A percentile compares a stretch with the other conserved stretches of the same genome.
These are phyloP conservation scores for Syngnathus typhle DNA, from an alignment of 2,113 vertebrate species.

Conservation along the genomic window DNA sequence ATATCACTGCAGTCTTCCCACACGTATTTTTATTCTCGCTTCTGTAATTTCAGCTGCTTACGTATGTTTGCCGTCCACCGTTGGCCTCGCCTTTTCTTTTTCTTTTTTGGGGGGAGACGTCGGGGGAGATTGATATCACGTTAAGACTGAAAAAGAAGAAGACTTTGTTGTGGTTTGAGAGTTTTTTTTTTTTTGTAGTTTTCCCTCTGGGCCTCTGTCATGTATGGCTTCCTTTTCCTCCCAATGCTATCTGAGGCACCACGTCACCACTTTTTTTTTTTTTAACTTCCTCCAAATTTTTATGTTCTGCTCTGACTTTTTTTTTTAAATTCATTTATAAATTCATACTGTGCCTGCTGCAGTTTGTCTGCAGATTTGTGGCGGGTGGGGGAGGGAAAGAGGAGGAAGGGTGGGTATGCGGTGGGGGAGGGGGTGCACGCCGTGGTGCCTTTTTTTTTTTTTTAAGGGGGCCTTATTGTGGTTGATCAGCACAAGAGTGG, in stretches of 20 bases:
- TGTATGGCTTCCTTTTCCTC: neutral
- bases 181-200: neutral
- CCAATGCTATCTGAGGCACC: neutral
- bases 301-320: conserved; percentile 24
- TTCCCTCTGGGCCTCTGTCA: neutral
- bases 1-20: conserved; percentile 8
- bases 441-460: conserved; percentile 16
- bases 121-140: neutral
- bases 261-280: conserved; percentile 12
- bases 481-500: conserved; percentile 37
- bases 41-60: conserved; percentile 26
- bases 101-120: neutral
- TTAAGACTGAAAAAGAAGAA: conserved; percentile 1
- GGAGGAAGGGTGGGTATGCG: conserved; percentile 1
- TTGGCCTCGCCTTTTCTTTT: conserved; percentile 25
- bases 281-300: neutral
- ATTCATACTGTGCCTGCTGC: conserved; percentile 47
- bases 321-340: conserved; percentile 35
- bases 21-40: conserved; percentile 14
- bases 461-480: conserved; percentile 29
- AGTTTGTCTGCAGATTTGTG: conserved; percentile 47
- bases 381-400: conserved; percentile 22
- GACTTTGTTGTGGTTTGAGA: conserved; percentile 4
- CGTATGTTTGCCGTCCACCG: conserved; percentile 6
- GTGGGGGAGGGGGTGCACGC: conserved; percentile 25